phyloP scores from a whole-genome alignment of 2,113 vertebrate species.

The Buteo buteo region DNA sequence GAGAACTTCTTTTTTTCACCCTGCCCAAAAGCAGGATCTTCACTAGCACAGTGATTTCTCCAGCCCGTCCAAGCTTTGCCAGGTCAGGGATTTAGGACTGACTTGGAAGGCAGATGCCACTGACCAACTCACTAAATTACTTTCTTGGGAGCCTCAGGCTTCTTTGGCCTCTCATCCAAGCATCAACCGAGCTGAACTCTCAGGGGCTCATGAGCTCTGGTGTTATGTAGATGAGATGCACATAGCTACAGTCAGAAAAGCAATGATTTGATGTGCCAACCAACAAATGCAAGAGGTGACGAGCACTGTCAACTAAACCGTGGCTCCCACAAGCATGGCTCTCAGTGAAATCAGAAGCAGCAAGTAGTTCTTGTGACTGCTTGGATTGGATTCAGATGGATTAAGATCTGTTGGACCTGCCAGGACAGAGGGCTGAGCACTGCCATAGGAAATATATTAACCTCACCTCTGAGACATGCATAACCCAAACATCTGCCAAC shows the following conservation, averaged over 20 bases:
- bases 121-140: neutral
- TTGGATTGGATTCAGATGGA: neutral
- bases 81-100: neutral
- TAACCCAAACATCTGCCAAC: neutral
- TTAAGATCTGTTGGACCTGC: neutral
- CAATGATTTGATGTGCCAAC: neutral
- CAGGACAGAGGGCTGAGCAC: neutral
- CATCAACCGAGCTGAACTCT: neutral
- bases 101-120: neutral
- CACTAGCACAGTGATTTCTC: neutral
- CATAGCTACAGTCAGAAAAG: neutral
- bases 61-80: neutral
- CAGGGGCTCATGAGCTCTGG: neutral
- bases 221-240: accelerated
- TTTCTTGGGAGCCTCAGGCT: neutral
- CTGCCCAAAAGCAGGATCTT: neutral
- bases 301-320: neutral
- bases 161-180: neutral
- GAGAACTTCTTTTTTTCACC: neutral
- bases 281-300: neutral
- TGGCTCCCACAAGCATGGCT: neutral
- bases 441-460: neutral
- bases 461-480: neutral
- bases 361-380: neutral
- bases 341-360: neutral